Evolutionary conservation across 2,888 invertebrate species (phyloP).

Genomic region (Himalopsyche kuldschensis): DNA sequence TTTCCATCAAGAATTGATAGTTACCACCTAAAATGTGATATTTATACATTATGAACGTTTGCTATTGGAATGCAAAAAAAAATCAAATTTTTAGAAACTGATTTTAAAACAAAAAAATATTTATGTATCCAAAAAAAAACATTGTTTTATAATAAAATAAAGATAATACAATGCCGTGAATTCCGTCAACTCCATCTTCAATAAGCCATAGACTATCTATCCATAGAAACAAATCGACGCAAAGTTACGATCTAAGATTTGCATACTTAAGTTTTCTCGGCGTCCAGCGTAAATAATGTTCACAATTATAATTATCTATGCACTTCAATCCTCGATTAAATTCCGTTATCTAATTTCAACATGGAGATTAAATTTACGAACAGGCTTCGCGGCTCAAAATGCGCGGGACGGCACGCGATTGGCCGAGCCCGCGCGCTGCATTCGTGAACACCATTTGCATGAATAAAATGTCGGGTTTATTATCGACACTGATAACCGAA

Average conservation of each 20-base stretch:
- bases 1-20: too few species aligned
- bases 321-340: conserved; percentile 12
- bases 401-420: not conserved
- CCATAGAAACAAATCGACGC: not conserved
- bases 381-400: not conserved
- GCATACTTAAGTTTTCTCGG: conserved; percentile 4
- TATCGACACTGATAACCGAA: not conserved
- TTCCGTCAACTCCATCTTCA: too few species aligned
- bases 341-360: not conserved
- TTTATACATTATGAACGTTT: too few species aligned
- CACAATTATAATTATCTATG: conserved; percentile 22
- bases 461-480: not conserved
- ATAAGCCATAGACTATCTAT: too few species aligned
- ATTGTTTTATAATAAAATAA: too few species aligned
- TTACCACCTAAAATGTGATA: too few species aligned
- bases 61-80: too few species aligned
- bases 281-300: not conserved
- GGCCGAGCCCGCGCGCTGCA: not conserved
- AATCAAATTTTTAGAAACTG: too few species aligned
- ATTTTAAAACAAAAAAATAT: too few species aligned
- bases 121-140: too few species aligned
- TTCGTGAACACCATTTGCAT: not conserved
- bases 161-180: too few species aligned
- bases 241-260: conserved; percentile 13
- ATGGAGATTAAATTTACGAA: not conserved